Conservation (phyloP, 2,113 vertebrate genomes). For the Caracal caracal region DNA sequence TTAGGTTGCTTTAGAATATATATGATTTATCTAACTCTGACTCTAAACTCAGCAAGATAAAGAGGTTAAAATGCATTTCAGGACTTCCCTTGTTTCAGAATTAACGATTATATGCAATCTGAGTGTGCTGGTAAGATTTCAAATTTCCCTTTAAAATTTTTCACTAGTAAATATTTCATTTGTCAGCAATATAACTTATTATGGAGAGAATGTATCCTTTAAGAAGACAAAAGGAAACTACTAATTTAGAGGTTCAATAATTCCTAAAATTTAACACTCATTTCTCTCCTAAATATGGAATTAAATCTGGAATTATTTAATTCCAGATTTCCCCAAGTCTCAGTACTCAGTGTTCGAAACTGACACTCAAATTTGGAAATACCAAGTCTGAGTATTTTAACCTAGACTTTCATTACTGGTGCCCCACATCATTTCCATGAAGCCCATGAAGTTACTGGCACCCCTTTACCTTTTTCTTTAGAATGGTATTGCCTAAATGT, state of each 20-base stretch:
- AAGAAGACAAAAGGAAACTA: slow-evolving; percentile 7
- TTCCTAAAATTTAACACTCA: slow-evolving; percentile 7
- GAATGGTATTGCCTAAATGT: background rate
- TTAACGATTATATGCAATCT: background rate
- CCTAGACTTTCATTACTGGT: background rate
- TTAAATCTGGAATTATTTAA: background rate
- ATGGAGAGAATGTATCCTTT: background rate
- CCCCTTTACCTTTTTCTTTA: background rate
- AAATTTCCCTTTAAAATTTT: background rate
- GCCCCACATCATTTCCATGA: background rate
- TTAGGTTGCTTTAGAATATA: slow-evolving; percentile 16
- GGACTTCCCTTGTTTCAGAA: background rate
- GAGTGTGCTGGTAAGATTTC: background rate
- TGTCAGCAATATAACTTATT: slow-evolving; percentile 21
- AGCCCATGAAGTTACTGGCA: background rate
- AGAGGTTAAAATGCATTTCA: background rate
- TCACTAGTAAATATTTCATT: background rate
- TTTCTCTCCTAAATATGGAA: background rate
- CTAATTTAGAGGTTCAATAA: background rate
- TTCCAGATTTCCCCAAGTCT: background rate
- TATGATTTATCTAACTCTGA: background rate
- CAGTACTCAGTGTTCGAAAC: slow-evolving; percentile 3
- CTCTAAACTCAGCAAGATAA: background rate
- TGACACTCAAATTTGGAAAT: background rate
- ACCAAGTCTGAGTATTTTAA: background rate